Evolutionary conservation across 2,113 vertebrate genomes (phyloP), one percentile per base, ranked within the genome.

Genomic region (Coreoperca whiteheadi): DNA sequence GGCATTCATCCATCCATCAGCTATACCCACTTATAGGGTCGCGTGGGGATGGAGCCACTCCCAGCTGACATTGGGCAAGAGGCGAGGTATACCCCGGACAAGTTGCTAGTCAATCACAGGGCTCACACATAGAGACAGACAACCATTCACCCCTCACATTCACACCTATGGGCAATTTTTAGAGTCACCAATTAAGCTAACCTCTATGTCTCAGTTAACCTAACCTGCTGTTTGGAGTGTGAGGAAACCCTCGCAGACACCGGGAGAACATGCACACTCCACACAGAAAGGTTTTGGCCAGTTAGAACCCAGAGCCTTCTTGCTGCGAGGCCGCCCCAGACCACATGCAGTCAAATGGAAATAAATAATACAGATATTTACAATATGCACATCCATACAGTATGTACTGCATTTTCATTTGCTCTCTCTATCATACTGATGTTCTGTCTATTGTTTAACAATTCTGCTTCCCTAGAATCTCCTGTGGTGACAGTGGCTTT

Each of bases 401-500:
- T 23, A 30, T 39, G 23, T 30, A 23, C 12, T 28, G 4, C 6
- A 16, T 51, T 69, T 78, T 4, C 0, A 0, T 50, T 54, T 80
- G 30, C 9, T 48, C 6, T 51, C 9, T 67, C 11, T 21, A 20
- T 70, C 3, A 0, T 25, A 20, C 50, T 76, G 21, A 64, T 80
- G 18, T 39, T 81, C 25, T 63, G 18, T 61, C 16, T 8, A 0
- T 51, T 37, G 51, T 41, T n/a, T 37, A 63, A 73, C 8, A 6
- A 23, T 30, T 61, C 11, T 74, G 21, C 15, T 1, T 11, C 39
- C 12, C 18, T 81, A 99, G 98, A 99, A 91, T 90, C 92, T 68
- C 98, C 98, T 61, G 95, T 95, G 28, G 86, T 99, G 89, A 96
- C 87, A 0, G 86, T 97, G 67, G 91, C 95, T 75, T 94, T 95